A percentile compares a stretch with the other conserved stretches of the same genome.
Conservation (phyloP, 1,140 invertebrate species). For the Drosophila mayri region DNA sequence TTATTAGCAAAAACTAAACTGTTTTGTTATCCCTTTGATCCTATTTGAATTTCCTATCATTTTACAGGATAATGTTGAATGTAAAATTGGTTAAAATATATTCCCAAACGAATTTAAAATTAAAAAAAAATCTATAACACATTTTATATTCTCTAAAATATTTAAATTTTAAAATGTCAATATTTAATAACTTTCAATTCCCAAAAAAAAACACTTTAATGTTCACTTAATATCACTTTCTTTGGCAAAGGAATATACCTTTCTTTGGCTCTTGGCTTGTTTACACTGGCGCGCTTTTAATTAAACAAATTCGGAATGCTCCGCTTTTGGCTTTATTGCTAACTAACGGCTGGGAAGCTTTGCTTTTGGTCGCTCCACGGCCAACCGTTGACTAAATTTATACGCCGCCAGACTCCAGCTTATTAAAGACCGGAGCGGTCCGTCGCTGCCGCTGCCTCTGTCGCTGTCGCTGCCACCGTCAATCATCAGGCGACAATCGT, state of each 20-base stretch:
- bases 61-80: neutral
- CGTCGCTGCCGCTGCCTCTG: neutral
- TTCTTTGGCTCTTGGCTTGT: neutral
- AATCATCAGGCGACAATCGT: slow-evolving; percentile 5
- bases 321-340: neutral
- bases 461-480: neutral
- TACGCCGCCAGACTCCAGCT: slow-evolving; percentile 66
- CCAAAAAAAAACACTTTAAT: neutral
- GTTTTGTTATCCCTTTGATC: neutral
- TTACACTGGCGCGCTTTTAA: neutral
- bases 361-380: slow-evolving; percentile 60
- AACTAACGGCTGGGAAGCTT: neutral
- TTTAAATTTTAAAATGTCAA: neutral
- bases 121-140: neutral
- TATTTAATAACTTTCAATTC: neutral
- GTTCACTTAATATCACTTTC: slow-evolving; percentile 17
- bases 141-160: neutral
- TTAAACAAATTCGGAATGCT: neutral
- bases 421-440: slow-evolving; percentile 57
- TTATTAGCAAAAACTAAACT: neutral
- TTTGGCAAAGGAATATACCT: slow-evolving; percentile 9
- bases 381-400: slow-evolving; percentile 68
- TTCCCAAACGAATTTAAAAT: no score
- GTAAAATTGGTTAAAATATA: neutral
- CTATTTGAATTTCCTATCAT: neutral